A percentile compares a stretch with the other conserved stretches of the same genome.
These are phyloP conservation scores for Myiagra hebetior DNA, from an alignment of 2,113 vertebrate genomes.

Conservation along the genomic window DNA sequence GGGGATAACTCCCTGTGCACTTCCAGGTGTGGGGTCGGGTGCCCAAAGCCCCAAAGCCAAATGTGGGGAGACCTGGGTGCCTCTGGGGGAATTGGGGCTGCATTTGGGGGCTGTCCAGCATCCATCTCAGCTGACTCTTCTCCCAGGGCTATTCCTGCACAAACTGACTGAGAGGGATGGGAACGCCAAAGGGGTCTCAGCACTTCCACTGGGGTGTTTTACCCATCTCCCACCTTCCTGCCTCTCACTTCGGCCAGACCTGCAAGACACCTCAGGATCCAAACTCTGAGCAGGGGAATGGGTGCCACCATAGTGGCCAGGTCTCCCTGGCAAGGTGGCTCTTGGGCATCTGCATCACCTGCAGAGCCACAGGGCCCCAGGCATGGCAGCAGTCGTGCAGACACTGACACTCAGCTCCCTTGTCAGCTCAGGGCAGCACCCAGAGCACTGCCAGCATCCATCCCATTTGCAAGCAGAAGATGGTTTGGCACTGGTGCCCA, in stretches of 20 bases:
- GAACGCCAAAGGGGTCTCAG: accelerated
- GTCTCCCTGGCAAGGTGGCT: not conserved
- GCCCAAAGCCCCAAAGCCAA: not conserved
- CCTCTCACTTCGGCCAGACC: not conserved
- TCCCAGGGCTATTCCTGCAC: not conserved
- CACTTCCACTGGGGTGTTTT: accelerated
- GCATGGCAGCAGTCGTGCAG: accelerated
- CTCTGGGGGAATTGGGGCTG: not conserved
- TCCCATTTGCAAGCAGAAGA: not conserved
- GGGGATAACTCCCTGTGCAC: not conserved
- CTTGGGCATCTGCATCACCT: not conserved
- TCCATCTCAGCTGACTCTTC: not conserved
- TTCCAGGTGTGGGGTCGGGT: accelerated
- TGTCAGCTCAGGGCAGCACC: not conserved
- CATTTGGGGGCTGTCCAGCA: not conserved
- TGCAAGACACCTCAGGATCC: not conserved
- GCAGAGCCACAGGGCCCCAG: not conserved
- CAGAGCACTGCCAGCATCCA: not conserved
- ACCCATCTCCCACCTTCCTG: not conserved
- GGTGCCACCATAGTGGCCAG: not conserved
- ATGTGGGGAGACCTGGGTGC: not conserved
- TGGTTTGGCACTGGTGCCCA: not conserved
- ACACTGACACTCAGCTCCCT: not conserved
- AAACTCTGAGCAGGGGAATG: not conserved
- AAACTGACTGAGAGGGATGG: not conserved